Evolutionary conservation across 1,140 invertebrate genomes (phyloP).

Genomic region (Drosophila neocordata): DNA sequence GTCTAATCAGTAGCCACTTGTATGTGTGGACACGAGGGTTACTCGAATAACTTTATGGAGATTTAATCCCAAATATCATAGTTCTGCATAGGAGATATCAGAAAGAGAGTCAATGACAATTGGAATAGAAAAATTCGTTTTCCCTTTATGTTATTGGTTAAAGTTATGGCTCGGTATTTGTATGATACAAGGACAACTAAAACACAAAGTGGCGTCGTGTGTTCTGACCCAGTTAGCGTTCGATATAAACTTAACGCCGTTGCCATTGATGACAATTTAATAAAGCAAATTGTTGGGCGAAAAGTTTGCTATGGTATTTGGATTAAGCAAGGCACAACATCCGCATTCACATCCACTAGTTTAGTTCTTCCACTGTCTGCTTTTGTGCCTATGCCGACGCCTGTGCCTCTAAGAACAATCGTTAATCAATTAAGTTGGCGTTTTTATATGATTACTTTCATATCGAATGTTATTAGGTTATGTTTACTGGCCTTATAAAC

Average conservation of each 20-base stretch:
- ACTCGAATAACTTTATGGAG: background rate
- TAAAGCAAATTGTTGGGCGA: slow-evolving; percentile 69
- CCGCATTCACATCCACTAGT: background rate
- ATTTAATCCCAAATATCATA: too few relatives aligned
- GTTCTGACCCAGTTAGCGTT: slow-evolving; percentile 47
- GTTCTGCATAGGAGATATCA: too few relatives aligned
- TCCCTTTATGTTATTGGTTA: background rate
- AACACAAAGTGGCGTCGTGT: slow-evolving; percentile 33
- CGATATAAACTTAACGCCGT: slow-evolving; percentile 9
- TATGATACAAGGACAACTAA: background rate
- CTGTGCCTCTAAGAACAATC: slow-evolving; percentile 13
- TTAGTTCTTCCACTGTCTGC: background rate
- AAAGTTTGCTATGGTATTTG: slow-evolving; percentile 34
- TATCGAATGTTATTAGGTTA: slow-evolving; percentile 14
- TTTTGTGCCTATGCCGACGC: background rate
- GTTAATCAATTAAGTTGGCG: slow-evolving; percentile 72
- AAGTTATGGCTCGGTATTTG: background rate
- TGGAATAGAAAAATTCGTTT: background rate
- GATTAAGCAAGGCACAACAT: slow-evolving; percentile 33
- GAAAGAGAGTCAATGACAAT: background rate
- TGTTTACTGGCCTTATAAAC: slow-evolving; percentile 6
- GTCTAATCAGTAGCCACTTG: slow-evolving; percentile 57
- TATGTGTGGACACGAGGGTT: slow-evolving; percentile 8
- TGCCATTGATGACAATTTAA: slow-evolving; percentile 66
- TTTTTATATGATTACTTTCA: slow-evolving; percentile 54